A percentile compares a stretch with the other conserved stretches of the same genome.
Conservation (phyloP, 1,140 invertebrate species). For the Coelopa frigida region DNA sequence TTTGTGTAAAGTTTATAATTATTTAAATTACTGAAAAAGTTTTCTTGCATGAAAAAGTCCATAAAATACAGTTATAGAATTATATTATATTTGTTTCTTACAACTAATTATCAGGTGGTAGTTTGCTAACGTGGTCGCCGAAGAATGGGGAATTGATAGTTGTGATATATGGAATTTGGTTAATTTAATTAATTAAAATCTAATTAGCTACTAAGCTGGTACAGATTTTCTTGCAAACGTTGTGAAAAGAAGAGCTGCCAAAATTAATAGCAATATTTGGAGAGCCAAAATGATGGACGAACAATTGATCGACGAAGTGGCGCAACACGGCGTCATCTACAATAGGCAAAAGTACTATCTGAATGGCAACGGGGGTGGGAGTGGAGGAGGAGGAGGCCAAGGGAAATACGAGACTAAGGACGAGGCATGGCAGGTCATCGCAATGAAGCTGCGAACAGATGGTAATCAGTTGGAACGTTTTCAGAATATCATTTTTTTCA, state of each 20-base stretch:
- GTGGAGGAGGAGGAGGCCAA: slow-evolving; percentile 8
- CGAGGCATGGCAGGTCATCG: slow-evolving; percentile 39
- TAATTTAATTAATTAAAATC: slow-evolving; percentile 4
- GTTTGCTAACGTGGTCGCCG: too few relatives aligned
- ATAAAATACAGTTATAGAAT: too few relatives aligned
- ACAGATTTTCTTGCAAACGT: not conserved
- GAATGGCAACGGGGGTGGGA: slow-evolving; percentile 25
- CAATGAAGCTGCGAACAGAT: slow-evolving; percentile 35
- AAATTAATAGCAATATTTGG: too few relatives aligned
- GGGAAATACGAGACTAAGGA: slow-evolving; percentile 43
- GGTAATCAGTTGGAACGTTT: slow-evolving; percentile 20
- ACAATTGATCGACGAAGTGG: slow-evolving; percentile 41
- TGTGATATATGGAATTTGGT: too few relatives aligned
- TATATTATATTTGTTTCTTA: too few relatives aligned
- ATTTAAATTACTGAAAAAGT: too few relatives aligned
- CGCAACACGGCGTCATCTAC: slow-evolving; percentile 39
- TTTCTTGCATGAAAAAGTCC: too few relatives aligned
- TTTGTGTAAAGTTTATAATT: too few relatives aligned
- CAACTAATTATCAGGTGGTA: too few relatives aligned
- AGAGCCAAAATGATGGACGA: slow-evolving; percentile 42
- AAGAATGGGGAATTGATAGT: too few relatives aligned
- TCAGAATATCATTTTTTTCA: not conserved
- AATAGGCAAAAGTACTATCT: slow-evolving; percentile 43
- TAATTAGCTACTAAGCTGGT: not conserved
- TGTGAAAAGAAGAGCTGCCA: too few relatives aligned